A percentile compares a stretch with the other conserved stretches of the same genome.
Evolutionary conservation across 2,888 invertebrate genomes (phyloP).

Genomic region (Erynnis tages): DNA sequence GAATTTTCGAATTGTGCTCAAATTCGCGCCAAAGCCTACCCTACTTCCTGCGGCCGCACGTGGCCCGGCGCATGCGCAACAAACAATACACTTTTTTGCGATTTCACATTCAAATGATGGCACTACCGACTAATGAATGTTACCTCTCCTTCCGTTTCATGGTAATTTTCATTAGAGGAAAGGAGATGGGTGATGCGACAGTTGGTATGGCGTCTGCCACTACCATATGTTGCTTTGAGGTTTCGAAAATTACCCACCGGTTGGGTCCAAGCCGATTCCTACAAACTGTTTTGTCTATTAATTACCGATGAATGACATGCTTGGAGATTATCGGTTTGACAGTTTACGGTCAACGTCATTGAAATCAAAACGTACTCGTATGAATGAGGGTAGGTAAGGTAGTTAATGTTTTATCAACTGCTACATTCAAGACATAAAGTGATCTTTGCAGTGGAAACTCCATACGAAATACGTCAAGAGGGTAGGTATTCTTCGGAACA

Average conservation of each 20-base stretch:
- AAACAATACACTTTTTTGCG: slow-evolving; percentile 75
- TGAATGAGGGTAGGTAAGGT: not conserved
- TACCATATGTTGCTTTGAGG: slow-evolving; percentile 78
- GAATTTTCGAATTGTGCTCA: slow-evolving; percentile 59
- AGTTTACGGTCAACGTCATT: slow-evolving; percentile 28
- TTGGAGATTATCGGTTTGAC: slow-evolving; percentile 44
- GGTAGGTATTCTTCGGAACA: too few relatives aligned
- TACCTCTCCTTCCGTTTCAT: slow-evolving; percentile 49
- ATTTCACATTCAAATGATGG: slow-evolving; percentile 71
- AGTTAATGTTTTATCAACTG: slow-evolving; percentile 12
- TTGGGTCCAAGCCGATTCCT: slow-evolving; percentile 58
- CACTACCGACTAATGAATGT: slow-evolving; percentile 74
- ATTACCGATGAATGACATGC: slow-evolving; percentile 52
- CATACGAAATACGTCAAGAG: not conserved
- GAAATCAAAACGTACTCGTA: not conserved
- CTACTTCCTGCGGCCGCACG: slow-evolving; percentile 53
- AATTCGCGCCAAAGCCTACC: slow-evolving; percentile 77
- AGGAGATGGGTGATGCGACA: slow-evolving; percentile 59
- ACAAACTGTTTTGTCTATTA: slow-evolving; percentile 62
- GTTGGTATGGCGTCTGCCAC: slow-evolving; percentile 79
- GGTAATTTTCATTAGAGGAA: slow-evolving; percentile 36
- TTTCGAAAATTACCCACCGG: slow-evolving; percentile 72
- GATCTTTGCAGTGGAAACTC: not conserved
- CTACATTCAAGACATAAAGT: not conserved
- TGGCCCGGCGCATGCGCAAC: slow-evolving; percentile 51